Percentiles rank a stretch among this genome's conserved stretches.
Conservation (phyloP, 2,113 vertebrate genomes). For the Corythoichthys haematopterus region DNA sequence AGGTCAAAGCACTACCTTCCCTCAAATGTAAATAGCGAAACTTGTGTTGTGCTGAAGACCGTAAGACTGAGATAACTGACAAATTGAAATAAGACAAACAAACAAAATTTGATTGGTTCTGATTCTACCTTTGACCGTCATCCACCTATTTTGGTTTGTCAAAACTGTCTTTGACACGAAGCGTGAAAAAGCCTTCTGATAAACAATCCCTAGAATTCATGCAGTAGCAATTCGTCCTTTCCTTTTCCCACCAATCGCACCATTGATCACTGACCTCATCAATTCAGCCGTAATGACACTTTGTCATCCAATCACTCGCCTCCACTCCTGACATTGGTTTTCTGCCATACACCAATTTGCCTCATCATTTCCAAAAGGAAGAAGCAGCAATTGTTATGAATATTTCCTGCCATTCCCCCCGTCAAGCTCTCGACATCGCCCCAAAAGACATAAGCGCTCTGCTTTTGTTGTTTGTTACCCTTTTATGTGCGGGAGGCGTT, state of each 20-base stretch:
- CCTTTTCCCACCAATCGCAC: constrained; percentile 56
- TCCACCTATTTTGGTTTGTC: too few species aligned
- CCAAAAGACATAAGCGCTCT: neutral
- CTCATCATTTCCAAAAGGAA: constrained; percentile 60
- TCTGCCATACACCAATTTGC: constrained; percentile 63
- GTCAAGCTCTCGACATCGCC: constrained; percentile 19
- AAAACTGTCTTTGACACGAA: neutral
- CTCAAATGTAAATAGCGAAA: too few species aligned
- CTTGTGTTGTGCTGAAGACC: too few species aligned
- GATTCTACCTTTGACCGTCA: too few species aligned
- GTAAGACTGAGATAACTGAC: too few species aligned
- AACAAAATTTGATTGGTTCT: too few species aligned
- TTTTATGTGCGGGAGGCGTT: constrained; percentile 32
- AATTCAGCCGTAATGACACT: constrained; percentile 74
- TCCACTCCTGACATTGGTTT: constrained; percentile 60
- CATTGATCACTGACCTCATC: constrained; percentile 74
- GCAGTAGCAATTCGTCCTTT: constrained; percentile 7
- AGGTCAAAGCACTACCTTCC: too few species aligned
- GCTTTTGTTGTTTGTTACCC: constrained; percentile 1
- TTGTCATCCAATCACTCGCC: constrained; percentile 72
- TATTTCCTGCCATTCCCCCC: constrained; percentile 36
- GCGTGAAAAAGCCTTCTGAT: neutral
- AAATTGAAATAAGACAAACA: too few species aligned
- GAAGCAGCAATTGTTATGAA: constrained; percentile 54
- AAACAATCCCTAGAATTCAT: neutral